Conservation (phyloP, 2,888 invertebrate genomes). For the Portevinia maculata region DNA sequence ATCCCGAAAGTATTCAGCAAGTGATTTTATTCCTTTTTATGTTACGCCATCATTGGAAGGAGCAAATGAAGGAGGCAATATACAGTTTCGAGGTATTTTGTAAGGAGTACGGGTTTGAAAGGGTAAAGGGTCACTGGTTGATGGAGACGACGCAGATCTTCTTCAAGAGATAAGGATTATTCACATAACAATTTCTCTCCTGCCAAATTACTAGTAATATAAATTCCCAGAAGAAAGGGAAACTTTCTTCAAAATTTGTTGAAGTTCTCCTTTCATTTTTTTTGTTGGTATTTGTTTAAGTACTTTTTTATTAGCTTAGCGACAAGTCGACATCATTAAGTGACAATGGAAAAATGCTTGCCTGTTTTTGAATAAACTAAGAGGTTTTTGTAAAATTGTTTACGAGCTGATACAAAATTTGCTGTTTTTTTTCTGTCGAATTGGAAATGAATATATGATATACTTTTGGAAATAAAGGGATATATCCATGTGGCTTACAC, state of each 20-base stretch:
- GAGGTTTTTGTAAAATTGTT: too few relatives aligned
- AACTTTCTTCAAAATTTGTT: slow-evolving; percentile 16
- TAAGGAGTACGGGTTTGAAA: slow-evolving; percentile 14
- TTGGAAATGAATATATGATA: too few relatives aligned
- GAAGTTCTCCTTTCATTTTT: background rate
- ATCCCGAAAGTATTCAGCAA: slow-evolving; percentile 38
- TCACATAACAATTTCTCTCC: slow-evolving; percentile 51
- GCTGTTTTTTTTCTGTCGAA: too few relatives aligned
- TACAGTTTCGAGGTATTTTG: slow-evolving; percentile 34
- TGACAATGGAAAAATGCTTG: slow-evolving; percentile 25
- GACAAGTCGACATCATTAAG: slow-evolving; percentile 56
- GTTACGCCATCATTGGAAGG: background rate
- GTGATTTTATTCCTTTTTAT: slow-evolving; percentile 49
- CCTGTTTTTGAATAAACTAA: slow-evolving; percentile 19
- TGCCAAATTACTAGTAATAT: slow-evolving; percentile 49
- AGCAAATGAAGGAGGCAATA: slow-evolving; percentile 3
- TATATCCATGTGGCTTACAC: too few relatives aligned
- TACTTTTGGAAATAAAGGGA: too few relatives aligned
- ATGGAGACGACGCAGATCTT: slow-evolving; percentile 9
- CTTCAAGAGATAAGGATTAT: slow-evolving; percentile 30
- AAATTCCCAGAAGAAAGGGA: slow-evolving; percentile 15
- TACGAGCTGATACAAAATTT: too few relatives aligned
- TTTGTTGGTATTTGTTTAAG: slow-evolving; percentile 45
- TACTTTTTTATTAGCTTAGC: slow-evolving; percentile 71
- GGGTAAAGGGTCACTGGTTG: slow-evolving; percentile 44